These are phyloP conservation scores for Microcebus jonahi DNA, from an alignment of 2,113 vertebrate genomes.

Conservation along the genomic window DNA sequence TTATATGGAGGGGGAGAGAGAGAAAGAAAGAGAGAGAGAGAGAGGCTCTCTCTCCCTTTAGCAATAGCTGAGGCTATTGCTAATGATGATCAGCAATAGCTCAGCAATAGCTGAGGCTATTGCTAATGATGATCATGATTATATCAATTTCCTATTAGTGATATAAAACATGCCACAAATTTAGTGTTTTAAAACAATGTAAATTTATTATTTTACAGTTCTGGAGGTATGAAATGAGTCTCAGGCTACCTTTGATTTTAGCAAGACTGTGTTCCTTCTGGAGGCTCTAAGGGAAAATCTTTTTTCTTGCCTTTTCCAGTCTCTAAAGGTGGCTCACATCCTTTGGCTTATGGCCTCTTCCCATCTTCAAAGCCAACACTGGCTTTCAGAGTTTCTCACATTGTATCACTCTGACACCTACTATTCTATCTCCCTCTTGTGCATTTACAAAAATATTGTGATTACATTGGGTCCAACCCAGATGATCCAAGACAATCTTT, in stretches of 20 bases:
- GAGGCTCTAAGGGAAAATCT: not conserved
- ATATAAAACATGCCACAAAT: not conserved
- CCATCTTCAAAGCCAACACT: not conserved
- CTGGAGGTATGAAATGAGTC: not conserved
- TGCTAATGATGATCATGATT: not conserved
- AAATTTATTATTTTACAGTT: not conserved
- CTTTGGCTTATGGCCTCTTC: not conserved
- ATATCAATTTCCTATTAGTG: not conserved
- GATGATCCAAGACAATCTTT: not conserved
- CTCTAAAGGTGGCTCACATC: not conserved
- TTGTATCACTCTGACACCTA: not conserved
- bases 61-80: not conserved
- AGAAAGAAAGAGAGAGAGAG: too few species aligned
- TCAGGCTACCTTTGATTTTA: not conserved
- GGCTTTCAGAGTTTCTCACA: not conserved
- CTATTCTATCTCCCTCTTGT: not conserved
- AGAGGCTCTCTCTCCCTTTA: not conserved
- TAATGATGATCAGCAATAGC: not conserved
- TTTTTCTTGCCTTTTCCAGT: not conserved
- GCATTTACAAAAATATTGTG: not conserved
- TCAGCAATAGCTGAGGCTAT: not conserved
- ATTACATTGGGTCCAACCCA: not conserved
- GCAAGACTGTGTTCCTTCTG: not conserved
- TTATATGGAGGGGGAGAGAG: not conserved
- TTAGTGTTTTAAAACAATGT: not conserved